Base-by-base conservation (phyloP, 2,888 invertebrate genomes). In the Koerneria pararmatus region DNA sequence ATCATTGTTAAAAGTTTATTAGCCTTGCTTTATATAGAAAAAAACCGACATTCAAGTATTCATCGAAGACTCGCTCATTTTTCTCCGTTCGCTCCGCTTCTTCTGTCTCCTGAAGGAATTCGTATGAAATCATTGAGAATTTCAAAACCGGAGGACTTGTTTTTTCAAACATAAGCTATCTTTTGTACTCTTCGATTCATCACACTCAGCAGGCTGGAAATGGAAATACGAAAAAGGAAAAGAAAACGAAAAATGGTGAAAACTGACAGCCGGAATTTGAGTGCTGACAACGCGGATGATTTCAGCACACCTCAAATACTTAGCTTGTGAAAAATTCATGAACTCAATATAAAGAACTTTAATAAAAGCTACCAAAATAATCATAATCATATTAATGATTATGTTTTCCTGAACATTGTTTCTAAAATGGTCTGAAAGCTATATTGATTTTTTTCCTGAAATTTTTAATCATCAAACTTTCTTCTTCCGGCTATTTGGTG, bases 41-140 rank as follows among this genome's bases (percentile, higher is more conserved):
- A 24, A 19, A 37, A 77, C 84, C 80, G 78, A 87, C 87, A 80
- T 85, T 85, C 72, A 85, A 83, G 75, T 87, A 87, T 72, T 87
- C 86, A 53, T 84, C 84, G 73, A 86, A 85, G 32, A 86, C 85
- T 57, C 84, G 84, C 65, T 86, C 86, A 48, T 84, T 84, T 66
- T 83, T 84, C 63, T 85, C 85, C 32, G 83, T 76, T 66, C 85
- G 84, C 22, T 85, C 84, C 71, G 85, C 85, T 69, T 83, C 83
- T 46, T 84, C 84, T 80, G 85, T 78, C 32, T 80, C 79, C 69
- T 82, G 62, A 58, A 67, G 62, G 15, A 15, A 54, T 35, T 54
- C 15, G 31, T 19, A 22, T 19, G 51, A 8, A 41, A 22, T 60
- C 35, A 46, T 68, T 19, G 37, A 75, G 75, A 53, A 60, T 56